Conservation (phyloP, 2,888 invertebrate species). For the Drosophila nigricruria region DNA sequence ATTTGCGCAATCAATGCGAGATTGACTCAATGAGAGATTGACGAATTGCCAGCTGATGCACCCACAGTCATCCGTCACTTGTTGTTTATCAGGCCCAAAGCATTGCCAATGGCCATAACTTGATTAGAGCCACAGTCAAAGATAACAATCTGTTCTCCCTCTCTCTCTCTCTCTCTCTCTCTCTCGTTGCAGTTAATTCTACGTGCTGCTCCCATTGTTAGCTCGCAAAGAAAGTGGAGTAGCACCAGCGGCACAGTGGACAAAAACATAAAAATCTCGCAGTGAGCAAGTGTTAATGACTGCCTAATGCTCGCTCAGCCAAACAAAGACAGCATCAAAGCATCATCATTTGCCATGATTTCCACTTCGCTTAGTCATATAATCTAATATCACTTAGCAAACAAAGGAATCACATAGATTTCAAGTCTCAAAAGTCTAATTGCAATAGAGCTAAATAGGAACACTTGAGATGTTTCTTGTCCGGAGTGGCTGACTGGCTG, state of each 20-base stretch:
- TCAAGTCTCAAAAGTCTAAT: neutral
- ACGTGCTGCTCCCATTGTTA: constrained; percentile 41
- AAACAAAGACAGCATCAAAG: neutral
- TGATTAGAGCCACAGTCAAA: constrained; percentile 27
- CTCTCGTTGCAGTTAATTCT: constrained; percentile 9
- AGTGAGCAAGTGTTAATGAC: neutral
- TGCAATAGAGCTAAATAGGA: too few species aligned
- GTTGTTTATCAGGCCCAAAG: constrained; percentile 22
- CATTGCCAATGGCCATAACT: constrained; percentile 26
- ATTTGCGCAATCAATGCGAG: constrained; percentile 63
- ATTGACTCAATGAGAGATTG: neutral
- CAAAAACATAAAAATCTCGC: constrained; percentile 1
- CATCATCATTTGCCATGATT: neutral
- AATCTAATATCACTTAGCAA: neutral
- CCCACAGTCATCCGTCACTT: neutral
- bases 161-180: neutral
- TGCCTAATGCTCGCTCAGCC: neutral
- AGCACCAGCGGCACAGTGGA: constrained; percentile 16
- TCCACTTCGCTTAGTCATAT: neutral
- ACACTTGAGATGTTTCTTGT: too few species aligned
- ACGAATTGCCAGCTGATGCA: neutral
- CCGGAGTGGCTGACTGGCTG: neutral
- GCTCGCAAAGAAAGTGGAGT: constrained; percentile 47
- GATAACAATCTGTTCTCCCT: constrained; percentile 35
- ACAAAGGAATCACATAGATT: neutral